phyloP scores from a whole-genome alignment of 2,888 invertebrate species.

The Amphipoea oculea region DNA sequence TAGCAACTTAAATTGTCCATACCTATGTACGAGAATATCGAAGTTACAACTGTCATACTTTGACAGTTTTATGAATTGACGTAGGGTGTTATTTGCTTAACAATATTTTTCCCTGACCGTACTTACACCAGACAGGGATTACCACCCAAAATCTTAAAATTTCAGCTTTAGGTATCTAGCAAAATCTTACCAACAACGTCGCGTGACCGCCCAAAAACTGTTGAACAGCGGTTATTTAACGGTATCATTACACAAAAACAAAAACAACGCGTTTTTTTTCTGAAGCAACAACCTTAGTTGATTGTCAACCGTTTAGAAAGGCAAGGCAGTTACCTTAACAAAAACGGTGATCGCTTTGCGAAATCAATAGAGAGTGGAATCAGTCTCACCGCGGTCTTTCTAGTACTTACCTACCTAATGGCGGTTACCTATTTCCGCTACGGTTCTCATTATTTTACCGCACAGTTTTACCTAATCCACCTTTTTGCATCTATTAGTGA shows the following conservation, averaged over 20 bases:
- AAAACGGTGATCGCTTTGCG: conserved; percentile 70
- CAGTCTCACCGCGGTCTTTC: conserved; percentile 54
- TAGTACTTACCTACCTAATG: conserved; percentile 53
- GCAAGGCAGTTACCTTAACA: conserved; percentile 58
- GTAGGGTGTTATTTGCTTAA: too few relatives aligned
- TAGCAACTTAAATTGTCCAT: too few relatives aligned
- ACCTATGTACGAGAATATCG: too few relatives aligned
- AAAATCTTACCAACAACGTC: neutral
- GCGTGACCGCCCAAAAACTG: conserved; percentile 9
- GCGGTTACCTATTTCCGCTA: conserved; percentile 69
- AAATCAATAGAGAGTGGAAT: conserved; percentile 77
- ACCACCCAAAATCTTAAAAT: too few relatives aligned
- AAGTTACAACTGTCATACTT: neutral
- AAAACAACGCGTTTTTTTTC: conserved; percentile 2
- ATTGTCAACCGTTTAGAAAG: conserved; percentile 65
- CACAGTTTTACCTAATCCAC: conserved; percentile 70
- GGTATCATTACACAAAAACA: neutral
- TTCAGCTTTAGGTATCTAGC: neutral
- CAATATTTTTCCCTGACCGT: too few relatives aligned
- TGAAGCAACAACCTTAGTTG: conserved; percentile 44
- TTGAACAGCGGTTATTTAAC: conserved; percentile 29
- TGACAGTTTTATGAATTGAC: too few relatives aligned
- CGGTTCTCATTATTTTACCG: conserved; percentile 73
- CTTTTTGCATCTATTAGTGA: conserved; percentile 68
- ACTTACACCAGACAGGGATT: neutral